Percentiles rank a stretch among this genome's conserved stretches.
phyloP scores from a whole-genome alignment of 2,113 vertebrate genomes.

The Cochlearius cochlearius region DNA sequence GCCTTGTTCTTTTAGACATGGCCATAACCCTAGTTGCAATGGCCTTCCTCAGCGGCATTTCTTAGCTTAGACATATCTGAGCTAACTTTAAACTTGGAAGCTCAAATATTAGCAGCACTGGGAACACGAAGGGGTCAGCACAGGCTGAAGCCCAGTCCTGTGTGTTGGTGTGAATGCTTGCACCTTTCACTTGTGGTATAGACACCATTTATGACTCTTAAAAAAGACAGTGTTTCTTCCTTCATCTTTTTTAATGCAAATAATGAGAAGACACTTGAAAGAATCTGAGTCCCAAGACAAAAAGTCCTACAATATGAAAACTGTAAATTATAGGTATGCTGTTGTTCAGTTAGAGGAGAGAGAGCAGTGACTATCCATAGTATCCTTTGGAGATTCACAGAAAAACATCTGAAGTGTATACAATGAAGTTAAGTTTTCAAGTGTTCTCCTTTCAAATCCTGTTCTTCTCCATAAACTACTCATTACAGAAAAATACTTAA shows the following conservation, averaged over 20 bases:
- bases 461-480: neutral
- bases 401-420: neutral
- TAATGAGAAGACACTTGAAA: neutral
- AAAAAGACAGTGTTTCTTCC: neutral
- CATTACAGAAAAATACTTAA: neutral
- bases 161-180: fast-evolving
- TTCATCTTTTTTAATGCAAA: neutral
- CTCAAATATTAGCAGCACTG: neutral
- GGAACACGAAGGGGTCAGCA: neutral
- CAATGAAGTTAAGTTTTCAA: neutral
- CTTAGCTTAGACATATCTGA: neutral
- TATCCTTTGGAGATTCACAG: neutral
- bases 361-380: neutral
- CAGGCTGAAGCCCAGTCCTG: neutral
- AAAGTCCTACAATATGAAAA: neutral
- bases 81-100: neutral
- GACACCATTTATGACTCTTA: neutral
- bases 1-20: neutral
- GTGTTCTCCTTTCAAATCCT: neutral
- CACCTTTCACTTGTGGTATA: neutral
- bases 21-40: neutral
- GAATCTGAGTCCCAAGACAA: neutral
- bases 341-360: neutral
- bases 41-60: neutral
- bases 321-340: neutral